Evolutionary conservation across 2,888 invertebrate genomes (phyloP), one percentile per base, ranked within the genome.

Genomic region (Drosophila picticornis): DNA sequence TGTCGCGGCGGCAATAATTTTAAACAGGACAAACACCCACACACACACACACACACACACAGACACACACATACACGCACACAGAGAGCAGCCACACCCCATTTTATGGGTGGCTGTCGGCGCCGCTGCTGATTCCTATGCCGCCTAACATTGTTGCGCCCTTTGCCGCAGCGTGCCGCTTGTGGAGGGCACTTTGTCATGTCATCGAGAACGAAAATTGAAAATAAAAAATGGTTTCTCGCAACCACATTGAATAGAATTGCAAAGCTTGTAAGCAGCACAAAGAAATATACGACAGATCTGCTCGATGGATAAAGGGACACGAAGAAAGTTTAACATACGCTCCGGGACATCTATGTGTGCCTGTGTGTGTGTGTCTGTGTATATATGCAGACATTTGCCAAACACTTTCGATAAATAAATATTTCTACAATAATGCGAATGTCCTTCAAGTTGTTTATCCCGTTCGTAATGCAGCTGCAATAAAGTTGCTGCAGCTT

Each of bases 121-220:
- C 22, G 46, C 4, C 46, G 22, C 13, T 46, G 16, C 7, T 25
- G 46, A 46, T 25, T 46, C 9, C 25, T 16, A 9, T 50, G 29
- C 43, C 31, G 29, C 22, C 38, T 13, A 51, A 13, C 63, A 67
- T 60, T 65, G 80, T 72, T 83, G 85, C 70, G 58, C 62, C 69
- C 64, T 66, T 70, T 51, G 57, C 68, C 50, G 69, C 61, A 32
- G 62, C 68, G 61, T 56, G 63, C 40, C 60, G 63, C 63, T 60
- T 61, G 83, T 80, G 80, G 87, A 79, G 77, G 75, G 68, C 88
- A 90, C 90, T 87, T 89, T 87, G 86, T 90, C 86, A 90, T 87
- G 88, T 83, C 77, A 77, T 71, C 83, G 85, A 79, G 76, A 80
- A 75, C 72, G 90, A 77, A 89, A 87, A 86, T 86, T 82, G 90